Conservation (phyloP, 1,140 invertebrate species). For the Dermatophagoides farinae region DNA sequence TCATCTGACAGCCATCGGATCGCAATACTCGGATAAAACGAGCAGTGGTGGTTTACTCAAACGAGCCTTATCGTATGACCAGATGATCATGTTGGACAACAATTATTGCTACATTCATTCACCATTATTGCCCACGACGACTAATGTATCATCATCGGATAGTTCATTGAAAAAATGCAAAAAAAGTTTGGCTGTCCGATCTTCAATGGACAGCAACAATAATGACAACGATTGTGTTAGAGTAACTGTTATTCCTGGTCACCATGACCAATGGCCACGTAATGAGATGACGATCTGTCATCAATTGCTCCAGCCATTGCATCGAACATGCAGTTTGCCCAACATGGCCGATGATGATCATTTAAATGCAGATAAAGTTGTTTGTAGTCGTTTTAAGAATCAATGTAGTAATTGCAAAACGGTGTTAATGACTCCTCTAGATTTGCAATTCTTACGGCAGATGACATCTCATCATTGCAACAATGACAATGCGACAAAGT, state of each 20-base stretch:
- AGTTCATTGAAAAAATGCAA: constrained; percentile 7
- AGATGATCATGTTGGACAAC: not conserved
- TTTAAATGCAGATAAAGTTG: constrained; percentile 29
- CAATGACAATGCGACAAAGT: no score
- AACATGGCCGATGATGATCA: constrained; percentile 27
- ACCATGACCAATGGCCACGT: not conserved
- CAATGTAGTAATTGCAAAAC: not conserved
- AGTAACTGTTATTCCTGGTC: no score
- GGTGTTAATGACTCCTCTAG: constrained; percentile 2
- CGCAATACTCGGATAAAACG: no score
- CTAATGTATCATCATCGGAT: not conserved
- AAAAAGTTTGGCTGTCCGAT: constrained; percentile 3
- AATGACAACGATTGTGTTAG: no score
- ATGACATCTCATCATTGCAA: no score
- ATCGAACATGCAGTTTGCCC: not conserved
- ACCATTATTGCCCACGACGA: not conserved
- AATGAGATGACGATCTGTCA: not conserved
- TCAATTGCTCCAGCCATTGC: not conserved
- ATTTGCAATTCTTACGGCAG: constrained; percentile 3
- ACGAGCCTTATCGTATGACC: constrained; percentile 8
- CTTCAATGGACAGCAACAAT: not conserved
- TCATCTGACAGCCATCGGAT: no score
- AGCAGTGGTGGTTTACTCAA: constrained; percentile 2
- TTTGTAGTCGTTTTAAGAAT: not conserved
- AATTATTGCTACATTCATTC: not conserved